Evolutionary conservation across 2,888 invertebrate species (phyloP).

Genomic region (Eledone cirrhosa): DNA sequence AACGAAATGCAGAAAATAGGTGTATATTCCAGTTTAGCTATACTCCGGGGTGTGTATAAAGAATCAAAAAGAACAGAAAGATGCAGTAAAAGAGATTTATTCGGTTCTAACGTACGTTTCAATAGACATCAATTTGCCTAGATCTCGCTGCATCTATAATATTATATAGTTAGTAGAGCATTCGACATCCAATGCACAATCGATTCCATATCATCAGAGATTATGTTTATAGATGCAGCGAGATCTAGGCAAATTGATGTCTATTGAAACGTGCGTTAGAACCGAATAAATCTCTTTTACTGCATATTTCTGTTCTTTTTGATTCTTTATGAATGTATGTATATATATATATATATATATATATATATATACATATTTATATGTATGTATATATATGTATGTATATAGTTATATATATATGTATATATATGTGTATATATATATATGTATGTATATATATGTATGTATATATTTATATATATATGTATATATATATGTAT

Average conservation of each 20-base stretch:
- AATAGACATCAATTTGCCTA: no score
- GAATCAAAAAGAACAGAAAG: no score
- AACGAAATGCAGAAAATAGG: no score
- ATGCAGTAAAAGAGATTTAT: no score
- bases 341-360: slow-evolving; percentile 6
- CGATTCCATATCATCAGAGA: background rate
- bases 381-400: no score
- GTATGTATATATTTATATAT: background rate
- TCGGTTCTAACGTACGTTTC: no score
- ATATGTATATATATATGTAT: background rate
- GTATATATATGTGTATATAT: background rate
- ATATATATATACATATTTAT: background rate
- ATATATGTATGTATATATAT: background rate
- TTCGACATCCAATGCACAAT: background rate
- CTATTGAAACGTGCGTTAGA: background rate
- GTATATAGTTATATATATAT: no score
- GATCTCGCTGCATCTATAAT: no score
- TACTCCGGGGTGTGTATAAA: no score
- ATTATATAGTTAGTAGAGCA: no score
- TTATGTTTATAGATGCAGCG: background rate
- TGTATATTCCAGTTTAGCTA: no score
- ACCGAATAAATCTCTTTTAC: background rate
- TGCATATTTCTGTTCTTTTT: no score
- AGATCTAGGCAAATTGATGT: background rate
- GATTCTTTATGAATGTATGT: background rate